Conservation (phyloP, 2,797 vertebrate species). For the Chelon labrosus region DNA sequence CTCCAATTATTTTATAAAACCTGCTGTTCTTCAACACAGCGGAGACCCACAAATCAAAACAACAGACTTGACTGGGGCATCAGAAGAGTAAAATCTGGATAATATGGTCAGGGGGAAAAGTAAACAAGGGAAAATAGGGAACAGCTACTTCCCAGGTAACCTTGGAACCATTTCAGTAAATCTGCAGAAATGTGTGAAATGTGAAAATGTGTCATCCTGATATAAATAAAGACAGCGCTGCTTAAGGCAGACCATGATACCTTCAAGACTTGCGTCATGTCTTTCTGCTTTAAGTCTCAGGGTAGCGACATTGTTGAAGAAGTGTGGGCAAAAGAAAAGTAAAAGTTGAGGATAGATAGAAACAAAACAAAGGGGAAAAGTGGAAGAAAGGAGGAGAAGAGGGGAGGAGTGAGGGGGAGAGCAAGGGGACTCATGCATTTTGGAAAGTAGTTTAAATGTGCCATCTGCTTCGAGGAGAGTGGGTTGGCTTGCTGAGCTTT, state of each 20-base stretch:
- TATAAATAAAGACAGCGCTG: slow-evolving; percentile 31
- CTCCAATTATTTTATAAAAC: slow-evolving; percentile 63
- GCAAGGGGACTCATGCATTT: slow-evolving; percentile 90
- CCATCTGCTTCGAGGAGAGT: slow-evolving; percentile 90
- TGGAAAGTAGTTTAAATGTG: slow-evolving; percentile 86
- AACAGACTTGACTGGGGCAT: slow-evolving; percentile 24
- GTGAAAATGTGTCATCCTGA: neutral
- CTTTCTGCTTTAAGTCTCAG: slow-evolving; percentile 39
- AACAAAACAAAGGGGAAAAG: slow-evolving; percentile 42
- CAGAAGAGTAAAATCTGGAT: slow-evolving; percentile 18
- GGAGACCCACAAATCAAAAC: slow-evolving; percentile 18
- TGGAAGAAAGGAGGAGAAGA: slow-evolving; percentile 17
- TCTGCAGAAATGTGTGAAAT: slow-evolving; percentile 2
- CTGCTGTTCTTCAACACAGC: slow-evolving; percentile 35
- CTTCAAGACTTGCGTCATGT: neutral
- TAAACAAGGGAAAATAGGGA: slow-evolving; percentile 16
- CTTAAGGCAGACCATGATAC: slow-evolving; percentile 35
- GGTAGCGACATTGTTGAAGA: slow-evolving; percentile 44
- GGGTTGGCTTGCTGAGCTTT: slow-evolving; percentile 83
- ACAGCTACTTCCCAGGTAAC: slow-evolving; percentile 21
- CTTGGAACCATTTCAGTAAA: slow-evolving; percentile 7
- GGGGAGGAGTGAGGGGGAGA: slow-evolving; percentile 45
- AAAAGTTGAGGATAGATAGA: slow-evolving; percentile 42
- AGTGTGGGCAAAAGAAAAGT: slow-evolving; percentile 41
- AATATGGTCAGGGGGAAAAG: slow-evolving; percentile 19